Percentiles rank a stretch among this genome's conserved stretches.
Evolutionary conservation across 2,888 invertebrate genomes (phyloP).

Genomic region (Falcaria lacertinaria): DNA sequence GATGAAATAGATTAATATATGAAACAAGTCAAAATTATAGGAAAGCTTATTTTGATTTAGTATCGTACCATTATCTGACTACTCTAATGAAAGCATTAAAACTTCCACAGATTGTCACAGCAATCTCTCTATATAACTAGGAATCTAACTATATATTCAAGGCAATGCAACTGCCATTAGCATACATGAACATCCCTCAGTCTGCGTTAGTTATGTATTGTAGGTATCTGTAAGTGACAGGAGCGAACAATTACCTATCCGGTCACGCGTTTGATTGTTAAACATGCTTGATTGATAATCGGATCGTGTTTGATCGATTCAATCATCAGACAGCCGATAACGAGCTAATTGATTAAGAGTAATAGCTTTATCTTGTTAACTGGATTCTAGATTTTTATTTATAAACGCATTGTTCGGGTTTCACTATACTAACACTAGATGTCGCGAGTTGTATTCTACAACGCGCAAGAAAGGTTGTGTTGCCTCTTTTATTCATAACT

Average conservation of each 20-base stretch:
- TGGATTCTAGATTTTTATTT: too few species aligned
- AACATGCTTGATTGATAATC: slow-evolving; percentile 41
- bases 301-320: slow-evolving; percentile 24
- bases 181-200: slow-evolving; percentile 28
- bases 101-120: not conserved
- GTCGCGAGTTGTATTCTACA: too few species aligned
- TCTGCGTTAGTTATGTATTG: slow-evolving; percentile 4
- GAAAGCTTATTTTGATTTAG: too few species aligned
- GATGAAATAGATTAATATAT: too few species aligned
- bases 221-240: slow-evolving; percentile 25
- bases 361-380: too few species aligned
- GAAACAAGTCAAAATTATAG: too few species aligned
- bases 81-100: not conserved
- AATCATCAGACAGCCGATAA: slow-evolving; percentile 3
- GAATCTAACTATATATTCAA: slow-evolving; percentile 50
- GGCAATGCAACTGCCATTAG: slow-evolving; percentile 29
- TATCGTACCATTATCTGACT: not conserved
- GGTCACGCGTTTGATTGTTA: slow-evolving; percentile 51
- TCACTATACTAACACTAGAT: too few species aligned
- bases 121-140: slow-evolving; percentile 5
- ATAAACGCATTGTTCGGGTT: too few species aligned
- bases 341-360: slow-evolving; percentile 4
- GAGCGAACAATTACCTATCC: slow-evolving; percentile 38
- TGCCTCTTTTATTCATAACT: too few species aligned
- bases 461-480: too few species aligned